Conservation (phyloP, 2,113 vertebrate genomes). For the Numida meleagris region DNA sequence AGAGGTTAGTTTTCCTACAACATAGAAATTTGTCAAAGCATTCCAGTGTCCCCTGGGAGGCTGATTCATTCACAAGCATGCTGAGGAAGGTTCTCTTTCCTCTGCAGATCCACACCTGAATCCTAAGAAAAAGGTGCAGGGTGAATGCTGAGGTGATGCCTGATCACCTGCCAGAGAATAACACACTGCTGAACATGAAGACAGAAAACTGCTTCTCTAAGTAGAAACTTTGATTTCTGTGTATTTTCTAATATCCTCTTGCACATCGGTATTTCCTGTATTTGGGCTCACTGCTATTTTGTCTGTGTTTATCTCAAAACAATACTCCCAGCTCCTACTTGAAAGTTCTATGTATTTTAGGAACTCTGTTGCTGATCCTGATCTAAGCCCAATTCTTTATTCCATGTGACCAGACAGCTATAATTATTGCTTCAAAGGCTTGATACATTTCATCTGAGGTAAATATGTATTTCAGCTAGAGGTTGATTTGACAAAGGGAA, state of each 20-base stretch:
- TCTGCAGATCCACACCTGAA: neutral
- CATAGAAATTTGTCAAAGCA: neutral
- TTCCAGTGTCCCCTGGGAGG: neutral
- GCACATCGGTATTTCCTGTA: neutral
- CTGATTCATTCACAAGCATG: neutral
- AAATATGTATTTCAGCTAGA: conserved; percentile 4
- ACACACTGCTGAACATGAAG: accelerated
- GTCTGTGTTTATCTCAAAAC: neutral
- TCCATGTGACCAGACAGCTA: neutral
- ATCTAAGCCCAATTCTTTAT: neutral
- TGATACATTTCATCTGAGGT: neutral
- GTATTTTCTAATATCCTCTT: neutral
- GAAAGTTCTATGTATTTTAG: neutral
- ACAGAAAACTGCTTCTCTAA: neutral
- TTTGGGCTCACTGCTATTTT: accelerated
- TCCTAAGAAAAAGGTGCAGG: neutral
- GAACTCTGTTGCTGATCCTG: neutral
- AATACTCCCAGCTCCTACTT: accelerated
- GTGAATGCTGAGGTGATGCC: neutral
- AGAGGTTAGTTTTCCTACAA: neutral
- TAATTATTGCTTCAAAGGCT: conserved; percentile 6
- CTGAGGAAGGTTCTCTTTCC: neutral
- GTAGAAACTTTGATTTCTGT: neutral
- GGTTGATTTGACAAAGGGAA: conserved; percentile 34
- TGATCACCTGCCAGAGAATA: neutral